Evolutionary conservation across 2,888 invertebrate genomes (phyloP), one percentile per base, ranked within the genome.

Genomic region (Andrena chrysosceles): DNA sequence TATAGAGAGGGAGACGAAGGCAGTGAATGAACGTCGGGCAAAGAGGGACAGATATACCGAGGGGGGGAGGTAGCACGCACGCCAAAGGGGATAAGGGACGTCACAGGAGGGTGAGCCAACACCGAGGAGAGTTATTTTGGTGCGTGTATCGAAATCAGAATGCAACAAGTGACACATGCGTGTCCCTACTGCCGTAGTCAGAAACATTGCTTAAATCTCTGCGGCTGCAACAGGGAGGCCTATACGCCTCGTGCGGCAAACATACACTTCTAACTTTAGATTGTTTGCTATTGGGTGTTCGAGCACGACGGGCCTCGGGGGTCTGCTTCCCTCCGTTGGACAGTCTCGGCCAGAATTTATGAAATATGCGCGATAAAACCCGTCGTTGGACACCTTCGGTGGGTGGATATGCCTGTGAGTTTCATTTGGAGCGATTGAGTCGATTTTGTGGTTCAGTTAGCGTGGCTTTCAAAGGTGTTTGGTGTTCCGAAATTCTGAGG

Each of bases 111-210:
- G 80, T 62, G 81, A 74, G 80, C 68, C 75, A 67, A 79, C 42
- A 64, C 63, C 48, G 82, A 81, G 85, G 83, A 86, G 84, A 90
- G 91, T 90, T 92, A 92, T 92, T 92, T 91, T 87, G 89, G 88
- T 89, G 83, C 87, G 88, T 89, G 86, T 90, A 88, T 87, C 88
- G 91, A 91, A 90, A 92, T 92, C 91, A 92, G 90, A 92, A 92
- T 92, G 92, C 92, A 92, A 91, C 92, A 91, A 92, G 92, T 91
- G 91, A 91, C 90, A 89, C 90, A 89, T 85, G 90, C 89, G 74
- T 69, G 71, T 62, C 74, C 78, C 63, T 83, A 86, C 86, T 75
- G 80, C 49, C 84, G 75, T 80, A 35, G 79, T 85, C 69, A 79
- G 81, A 82, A 80, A 84, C 84, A 84, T 84, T 70, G 85, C 85